Percentiles rank a stretch among this genome's conserved stretches.
Evolutionary conservation across 2,888 invertebrate species (phyloP).

Genomic region (Hypomecis atomaria): DNA sequence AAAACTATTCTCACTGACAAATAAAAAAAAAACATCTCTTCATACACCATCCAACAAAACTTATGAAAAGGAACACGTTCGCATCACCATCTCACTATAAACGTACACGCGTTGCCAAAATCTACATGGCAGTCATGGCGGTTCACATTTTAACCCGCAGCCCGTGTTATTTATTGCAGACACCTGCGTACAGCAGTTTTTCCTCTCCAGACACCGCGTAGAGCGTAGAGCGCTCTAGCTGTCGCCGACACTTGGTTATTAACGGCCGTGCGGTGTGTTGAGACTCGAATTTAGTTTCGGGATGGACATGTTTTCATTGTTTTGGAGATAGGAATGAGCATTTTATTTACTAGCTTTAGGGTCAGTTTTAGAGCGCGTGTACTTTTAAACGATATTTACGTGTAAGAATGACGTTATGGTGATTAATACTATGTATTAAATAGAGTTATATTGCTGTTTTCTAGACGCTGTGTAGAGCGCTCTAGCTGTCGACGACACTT

Average conservation of each 20-base stretch:
- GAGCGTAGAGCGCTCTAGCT: slow-evolving; percentile 52
- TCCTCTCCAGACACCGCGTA: slow-evolving; percentile 51
- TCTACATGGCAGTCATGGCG: slow-evolving; percentile 24
- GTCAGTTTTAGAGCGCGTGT: no score
- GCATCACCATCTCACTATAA: slow-evolving; percentile 17
- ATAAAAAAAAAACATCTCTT: background rate
- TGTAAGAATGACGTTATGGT: no score
- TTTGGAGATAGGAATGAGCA: background rate
- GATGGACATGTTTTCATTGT: background rate
- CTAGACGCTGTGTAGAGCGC: no score
- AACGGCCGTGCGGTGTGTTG: slow-evolving; percentile 52
- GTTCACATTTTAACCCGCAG: slow-evolving; percentile 31
- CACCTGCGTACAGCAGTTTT: slow-evolving; percentile 66
- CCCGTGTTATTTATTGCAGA: slow-evolving; percentile 58
- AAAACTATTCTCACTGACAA: no score
- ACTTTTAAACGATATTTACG: no score
- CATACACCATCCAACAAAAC: background rate
- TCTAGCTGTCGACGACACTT: no score
- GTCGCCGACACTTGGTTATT: slow-evolving; percentile 65
- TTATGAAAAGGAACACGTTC: slow-evolving; percentile 17
- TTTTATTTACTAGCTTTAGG: no score
- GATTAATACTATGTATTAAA: no score
- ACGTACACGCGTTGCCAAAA: slow-evolving; percentile 31
- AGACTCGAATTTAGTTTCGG: slow-evolving; percentile 19
- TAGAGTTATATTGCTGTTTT: no score